Evolutionary conservation across 2,113 vertebrate species (phyloP).

Genomic region (Cyphomyrus plagiostoma): DNA sequence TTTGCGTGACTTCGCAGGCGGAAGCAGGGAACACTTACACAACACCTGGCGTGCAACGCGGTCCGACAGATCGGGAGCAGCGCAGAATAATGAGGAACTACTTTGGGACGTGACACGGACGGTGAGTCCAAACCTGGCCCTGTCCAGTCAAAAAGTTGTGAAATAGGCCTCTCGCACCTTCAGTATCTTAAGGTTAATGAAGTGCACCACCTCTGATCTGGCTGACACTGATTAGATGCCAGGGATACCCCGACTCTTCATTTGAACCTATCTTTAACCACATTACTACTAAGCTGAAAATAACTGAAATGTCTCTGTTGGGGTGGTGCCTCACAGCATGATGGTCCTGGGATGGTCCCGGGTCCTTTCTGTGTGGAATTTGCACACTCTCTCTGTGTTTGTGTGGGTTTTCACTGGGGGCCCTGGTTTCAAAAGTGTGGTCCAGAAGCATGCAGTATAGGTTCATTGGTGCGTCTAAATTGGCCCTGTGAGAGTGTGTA

Average conservation of each 20-base stretch:
- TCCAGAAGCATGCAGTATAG: too few relatives aligned
- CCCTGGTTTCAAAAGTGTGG: too few relatives aligned
- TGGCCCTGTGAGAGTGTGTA: too few relatives aligned
- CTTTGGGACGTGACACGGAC: background rate
- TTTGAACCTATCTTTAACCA: background rate
- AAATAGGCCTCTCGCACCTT: background rate
- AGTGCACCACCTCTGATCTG: background rate
- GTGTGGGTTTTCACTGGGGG: too few relatives aligned
- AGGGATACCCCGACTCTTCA: background rate
- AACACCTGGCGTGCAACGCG: background rate
- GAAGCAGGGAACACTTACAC: constrained; percentile 2
- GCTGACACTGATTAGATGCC: background rate
- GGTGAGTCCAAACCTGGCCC: background rate
- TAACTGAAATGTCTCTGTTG: background rate
- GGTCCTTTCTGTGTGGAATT: too few relatives aligned
- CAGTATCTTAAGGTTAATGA: background rate
- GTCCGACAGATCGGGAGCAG: constrained; percentile 22
- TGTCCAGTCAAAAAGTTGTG: background rate
- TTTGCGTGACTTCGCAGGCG: background rate
- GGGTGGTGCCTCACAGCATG: too few relatives aligned
- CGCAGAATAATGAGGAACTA: constrained; percentile 21
- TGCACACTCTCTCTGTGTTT: too few relatives aligned
- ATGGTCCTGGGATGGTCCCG: too few relatives aligned
- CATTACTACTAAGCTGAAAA: background rate
- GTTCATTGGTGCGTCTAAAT: too few relatives aligned